Percentiles rank a stretch among this genome's conserved stretches.
Conservation (phyloP, 2,113 vertebrate species). For the Seriola dumerili region DNA sequence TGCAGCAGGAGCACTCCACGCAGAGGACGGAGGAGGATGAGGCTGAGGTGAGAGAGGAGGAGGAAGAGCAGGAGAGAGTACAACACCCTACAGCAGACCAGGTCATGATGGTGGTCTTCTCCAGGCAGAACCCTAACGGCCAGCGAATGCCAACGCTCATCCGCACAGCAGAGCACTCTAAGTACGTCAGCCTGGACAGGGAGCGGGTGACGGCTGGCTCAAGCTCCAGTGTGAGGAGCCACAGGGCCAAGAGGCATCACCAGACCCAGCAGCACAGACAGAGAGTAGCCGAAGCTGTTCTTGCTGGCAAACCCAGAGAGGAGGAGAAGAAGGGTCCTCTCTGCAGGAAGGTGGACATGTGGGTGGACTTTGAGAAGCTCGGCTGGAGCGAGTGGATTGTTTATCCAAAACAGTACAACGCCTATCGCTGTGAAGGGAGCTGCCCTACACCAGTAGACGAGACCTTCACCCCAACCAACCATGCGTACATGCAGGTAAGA, state of each 20-base stretch:
- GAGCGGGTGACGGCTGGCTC: background rate
- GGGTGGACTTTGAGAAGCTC: slow-evolving; percentile 90
- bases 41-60: background rate
- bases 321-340: slow-evolving; percentile 59
- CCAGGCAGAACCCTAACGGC: slow-evolving; percentile 66
- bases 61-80: slow-evolving; percentile 4
- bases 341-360: slow-evolving; percentile 89
- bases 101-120: slow-evolving; percentile 90
- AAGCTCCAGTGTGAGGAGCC: slow-evolving; percentile 1
- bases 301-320: background rate
- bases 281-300: slow-evolving; percentile 23
- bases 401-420: slow-evolving; percentile 88
- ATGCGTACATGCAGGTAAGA: slow-evolving; percentile 92
- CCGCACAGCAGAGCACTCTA: slow-evolving; percentile 87
- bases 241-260: slow-evolving; percentile 72
- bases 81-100: slow-evolving; percentile 65
- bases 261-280: slow-evolving; percentile 62
- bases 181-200: slow-evolving; percentile 82
- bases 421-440: slow-evolving; percentile 88
- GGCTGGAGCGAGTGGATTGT: slow-evolving; percentile 92
- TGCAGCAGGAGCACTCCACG: slow-evolving; percentile 62
- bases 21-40: background rate
- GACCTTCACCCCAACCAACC: slow-evolving; percentile 89
- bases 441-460: slow-evolving; percentile 89
- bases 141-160: slow-evolving; percentile 84